Conservation (phyloP, 2,113 vertebrate genomes). For the Sceloporus tristichus region DNA sequence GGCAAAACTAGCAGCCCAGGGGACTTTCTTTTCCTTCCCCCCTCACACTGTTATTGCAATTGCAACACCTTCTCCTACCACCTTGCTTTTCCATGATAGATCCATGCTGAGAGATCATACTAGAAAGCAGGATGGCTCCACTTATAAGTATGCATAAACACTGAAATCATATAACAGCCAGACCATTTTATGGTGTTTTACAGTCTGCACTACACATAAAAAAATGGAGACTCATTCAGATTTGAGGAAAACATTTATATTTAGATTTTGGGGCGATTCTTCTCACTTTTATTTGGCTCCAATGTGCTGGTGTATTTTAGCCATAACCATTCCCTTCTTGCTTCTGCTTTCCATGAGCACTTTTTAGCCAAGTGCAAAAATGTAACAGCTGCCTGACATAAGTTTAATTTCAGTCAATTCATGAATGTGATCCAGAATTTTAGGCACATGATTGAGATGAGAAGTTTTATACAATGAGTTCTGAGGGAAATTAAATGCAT, state of each 20-base stretch:
- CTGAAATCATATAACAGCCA: neutral
- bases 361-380: neutral
- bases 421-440: too few relatives aligned
- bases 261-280: neutral
- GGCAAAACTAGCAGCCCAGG: too few relatives aligned
- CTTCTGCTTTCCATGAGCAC: neutral
- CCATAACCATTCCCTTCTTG: neutral
- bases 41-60: too few relatives aligned
- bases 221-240: neutral
- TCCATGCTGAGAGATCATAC: neutral
- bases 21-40: too few relatives aligned
- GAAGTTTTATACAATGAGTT: too few relatives aligned
- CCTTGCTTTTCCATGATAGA: too few relatives aligned
- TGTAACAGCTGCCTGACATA: neutral
- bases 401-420: too few relatives aligned
- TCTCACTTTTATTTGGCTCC: neutral
- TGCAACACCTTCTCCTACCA: too few relatives aligned
- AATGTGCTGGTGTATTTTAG: neutral
- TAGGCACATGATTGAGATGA: too few relatives aligned
- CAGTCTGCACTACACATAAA: neutral
- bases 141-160: neutral
- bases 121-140: neutral
- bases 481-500: too few relatives aligned
- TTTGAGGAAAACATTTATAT: neutral
- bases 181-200: neutral